Conservation (phyloP, 2,113 vertebrate genomes). For the Balaenoptera acutorostrata region DNA sequence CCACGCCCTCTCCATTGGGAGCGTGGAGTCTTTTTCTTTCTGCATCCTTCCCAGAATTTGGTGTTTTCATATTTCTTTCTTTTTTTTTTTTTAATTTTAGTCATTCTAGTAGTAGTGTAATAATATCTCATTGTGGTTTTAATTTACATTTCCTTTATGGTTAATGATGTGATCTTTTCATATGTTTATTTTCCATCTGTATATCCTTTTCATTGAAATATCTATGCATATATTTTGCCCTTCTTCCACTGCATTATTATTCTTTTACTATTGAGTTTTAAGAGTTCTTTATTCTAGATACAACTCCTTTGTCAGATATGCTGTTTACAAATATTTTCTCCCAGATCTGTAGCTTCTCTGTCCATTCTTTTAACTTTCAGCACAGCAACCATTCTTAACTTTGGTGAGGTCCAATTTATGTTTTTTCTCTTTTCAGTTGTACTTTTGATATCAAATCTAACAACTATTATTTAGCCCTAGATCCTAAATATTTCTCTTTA, state of each 20-base stretch:
- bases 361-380: not conserved
- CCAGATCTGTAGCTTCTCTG: not conserved
- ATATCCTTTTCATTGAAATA: not conserved
- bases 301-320: not conserved
- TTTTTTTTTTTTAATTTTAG: not conserved
- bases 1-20: no score
- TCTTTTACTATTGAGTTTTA: not conserved
- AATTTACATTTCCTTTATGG: not conserved
- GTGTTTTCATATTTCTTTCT: not conserved
- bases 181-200: not conserved
- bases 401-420: not conserved
- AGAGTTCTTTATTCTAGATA: not conserved
- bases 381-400: not conserved
- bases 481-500: not conserved
- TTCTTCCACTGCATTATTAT: not conserved
- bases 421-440: not conserved
- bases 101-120: not conserved
- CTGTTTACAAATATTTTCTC: not conserved
- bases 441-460: not conserved
- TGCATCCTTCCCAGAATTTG: not conserved
- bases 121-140: not conserved
- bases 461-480: not conserved
- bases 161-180: not conserved
- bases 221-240: not conserved
- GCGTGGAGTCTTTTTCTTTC: not conserved